Evolutionary conservation across 1,140 invertebrate genomes (phyloP).

Genomic region (Hirudo medicinalis): DNA sequence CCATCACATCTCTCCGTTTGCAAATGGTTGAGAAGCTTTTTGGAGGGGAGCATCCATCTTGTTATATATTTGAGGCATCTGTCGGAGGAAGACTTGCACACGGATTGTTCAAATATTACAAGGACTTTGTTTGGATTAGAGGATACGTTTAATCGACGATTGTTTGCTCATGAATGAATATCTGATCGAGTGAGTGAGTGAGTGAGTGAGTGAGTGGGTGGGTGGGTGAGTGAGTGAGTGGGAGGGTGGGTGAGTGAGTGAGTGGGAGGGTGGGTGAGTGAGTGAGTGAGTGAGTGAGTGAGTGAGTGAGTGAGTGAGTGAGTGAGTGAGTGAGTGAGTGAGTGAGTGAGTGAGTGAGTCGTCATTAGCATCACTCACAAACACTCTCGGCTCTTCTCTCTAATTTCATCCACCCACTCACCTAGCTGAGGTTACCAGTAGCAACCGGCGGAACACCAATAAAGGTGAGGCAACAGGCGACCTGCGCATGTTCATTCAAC

Average conservation of each 20-base stretch:
- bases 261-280: conserved; percentile 17
- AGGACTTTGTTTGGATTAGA: conserved; percentile 3
- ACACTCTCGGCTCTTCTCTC: neutral
- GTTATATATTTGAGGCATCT: no score
- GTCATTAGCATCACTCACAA: neutral
- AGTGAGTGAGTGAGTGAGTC: conserved; percentile 20
- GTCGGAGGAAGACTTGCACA: no score
- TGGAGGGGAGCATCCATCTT: no score
- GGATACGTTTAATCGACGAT: conserved; percentile 13
- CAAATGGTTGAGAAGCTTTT: no score
- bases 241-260: conserved; percentile 14
- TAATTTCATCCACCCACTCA: no score
- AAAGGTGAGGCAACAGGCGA: no score
- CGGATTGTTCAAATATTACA: no score
- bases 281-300: conserved; percentile 22
- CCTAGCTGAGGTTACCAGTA: no score
- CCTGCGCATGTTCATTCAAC: no score
- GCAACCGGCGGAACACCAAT: no score
- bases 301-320: conserved; percentile 19
- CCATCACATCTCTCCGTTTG: no score
- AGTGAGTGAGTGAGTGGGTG: conserved; percentile 9
- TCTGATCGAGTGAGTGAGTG: conserved; percentile 7
- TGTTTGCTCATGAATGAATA: conserved; percentile 12
- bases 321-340: conserved; percentile 22
- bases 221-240: conserved; percentile 16